Percentiles rank a stretch among this genome's conserved stretches.
phyloP scores from a whole-genome alignment of 2,113 vertebrate genomes.

The Cacatua alba region DNA sequence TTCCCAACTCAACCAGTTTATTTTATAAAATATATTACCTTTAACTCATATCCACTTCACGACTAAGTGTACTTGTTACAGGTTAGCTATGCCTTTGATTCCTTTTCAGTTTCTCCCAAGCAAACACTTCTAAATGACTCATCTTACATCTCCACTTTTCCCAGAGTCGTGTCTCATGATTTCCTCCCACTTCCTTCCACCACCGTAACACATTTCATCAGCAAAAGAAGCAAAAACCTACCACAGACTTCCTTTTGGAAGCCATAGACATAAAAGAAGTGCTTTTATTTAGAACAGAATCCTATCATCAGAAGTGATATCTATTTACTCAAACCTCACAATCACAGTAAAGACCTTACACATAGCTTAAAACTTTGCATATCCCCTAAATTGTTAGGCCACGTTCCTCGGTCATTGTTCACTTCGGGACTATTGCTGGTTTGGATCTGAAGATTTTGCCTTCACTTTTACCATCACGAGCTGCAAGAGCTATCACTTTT shows the following conservation, averaged over 20 bases:
- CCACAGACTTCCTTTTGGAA: background rate
- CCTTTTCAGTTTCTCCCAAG: background rate
- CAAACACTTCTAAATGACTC: background rate
- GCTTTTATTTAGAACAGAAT: background rate
- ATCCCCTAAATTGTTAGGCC: background rate
- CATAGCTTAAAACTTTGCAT: background rate
- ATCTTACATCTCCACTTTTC: background rate
- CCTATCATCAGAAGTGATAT: background rate
- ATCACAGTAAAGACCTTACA: background rate
- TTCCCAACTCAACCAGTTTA: background rate
- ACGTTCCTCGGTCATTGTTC: background rate
- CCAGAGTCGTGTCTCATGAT: background rate
- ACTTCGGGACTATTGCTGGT: background rate
- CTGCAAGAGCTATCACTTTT: background rate
- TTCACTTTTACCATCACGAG: background rate
- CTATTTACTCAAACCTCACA: background rate
- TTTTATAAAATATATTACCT: background rate
- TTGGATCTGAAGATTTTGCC: background rate
- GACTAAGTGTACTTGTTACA: background rate
- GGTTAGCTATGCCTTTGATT: background rate
- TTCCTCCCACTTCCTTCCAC: constrained; percentile 21
- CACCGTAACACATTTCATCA: background rate
- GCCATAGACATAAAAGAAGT: background rate
- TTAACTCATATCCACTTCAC: background rate
- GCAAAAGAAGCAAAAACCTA: background rate